Evolutionary conservation across 2,797 vertebrate species (phyloP).

Genomic region (Mus minutoides): DNA sequence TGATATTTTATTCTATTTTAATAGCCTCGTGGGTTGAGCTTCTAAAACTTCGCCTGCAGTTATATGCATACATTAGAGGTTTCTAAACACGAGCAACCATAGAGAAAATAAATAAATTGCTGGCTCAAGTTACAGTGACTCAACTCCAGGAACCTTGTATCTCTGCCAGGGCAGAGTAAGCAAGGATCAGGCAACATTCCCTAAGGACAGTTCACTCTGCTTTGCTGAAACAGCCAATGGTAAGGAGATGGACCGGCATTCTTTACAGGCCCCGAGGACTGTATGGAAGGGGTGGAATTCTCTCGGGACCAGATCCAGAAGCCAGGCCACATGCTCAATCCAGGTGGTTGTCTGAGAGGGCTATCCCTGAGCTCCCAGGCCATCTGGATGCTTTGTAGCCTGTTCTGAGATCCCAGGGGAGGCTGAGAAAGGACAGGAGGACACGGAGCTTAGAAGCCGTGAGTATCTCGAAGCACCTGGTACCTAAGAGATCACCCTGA

Average conservation of each 20-base stretch:
- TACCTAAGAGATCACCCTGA: rapidly evolving
- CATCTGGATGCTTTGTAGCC: rapidly evolving
- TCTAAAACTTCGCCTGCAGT: neutral
- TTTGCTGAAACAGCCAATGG: neutral
- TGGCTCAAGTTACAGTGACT: slow-evolving; percentile 39
- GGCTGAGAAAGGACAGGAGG: neutral
- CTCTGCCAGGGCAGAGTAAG: neutral
- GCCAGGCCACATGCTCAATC: rapidly evolving
- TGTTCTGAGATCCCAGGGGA: neutral
- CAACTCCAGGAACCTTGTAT: neutral
- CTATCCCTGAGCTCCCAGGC: neutral
- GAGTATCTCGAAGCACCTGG: rapidly evolving
- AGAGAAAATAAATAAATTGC: slow-evolving; percentile 10
- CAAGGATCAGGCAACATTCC: neutral
- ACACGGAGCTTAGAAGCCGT: rapidly evolving
- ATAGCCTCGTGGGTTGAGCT: neutral
- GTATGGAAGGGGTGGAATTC: neutral
- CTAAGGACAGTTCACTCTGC: neutral
- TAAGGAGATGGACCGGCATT: neutral
- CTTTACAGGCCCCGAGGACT: neutral
- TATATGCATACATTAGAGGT: neutral
- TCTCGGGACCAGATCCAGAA: neutral
- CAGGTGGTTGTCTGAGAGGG: neutral
- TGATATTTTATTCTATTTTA: neutral
- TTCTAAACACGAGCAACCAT: slow-evolving; percentile 34